Base-by-base conservation (phyloP, 2,797 vertebrate genomes). In the Acropternis orthonyx region DNA sequence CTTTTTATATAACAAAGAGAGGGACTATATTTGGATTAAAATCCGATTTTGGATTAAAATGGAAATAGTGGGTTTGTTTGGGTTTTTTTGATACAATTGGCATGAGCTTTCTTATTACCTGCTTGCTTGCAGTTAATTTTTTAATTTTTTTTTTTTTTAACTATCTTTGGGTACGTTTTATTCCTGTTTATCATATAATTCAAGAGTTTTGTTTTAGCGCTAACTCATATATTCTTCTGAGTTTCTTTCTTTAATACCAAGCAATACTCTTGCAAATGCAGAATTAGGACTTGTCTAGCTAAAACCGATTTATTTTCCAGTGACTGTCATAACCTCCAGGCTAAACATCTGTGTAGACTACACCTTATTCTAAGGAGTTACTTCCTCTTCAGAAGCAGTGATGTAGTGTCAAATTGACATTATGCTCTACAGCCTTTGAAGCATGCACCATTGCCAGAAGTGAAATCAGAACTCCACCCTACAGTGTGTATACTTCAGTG, bases 341-440 rank as follows among this genome's bases (percentile, higher is more conserved):
- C 75, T 93, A 92, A 96, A 95, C 85, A 95, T 89, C 83, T 97
- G 88, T 66, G 76, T 36, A 76, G 73, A 46, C 37, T 78, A 85
- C 81, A 68, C 77, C 85, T 56, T 89, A 1, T 74, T 93, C 49
- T 79, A 48, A 93, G 34, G 68, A 92, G 58, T 58, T 85, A 81
- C 78, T 95, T 96, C 91, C 89, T 91, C 56, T 86, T 87, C 89
- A 81, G 80, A 69, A 77, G 28, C 65, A 89, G 36, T 12, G 65
- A 27, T 68, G 34, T 61, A 67, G 36, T 48, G 34, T 46, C 81
- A 66, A 89, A 81, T 28, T 86, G 73, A 74, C 46, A n/a, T 68
- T 83, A 77, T 37, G 28, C 48, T 63, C 34, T 36, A 67, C 16
- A 44, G 62, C 34, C 48, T 75, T 63, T 73, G 71, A 85, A 90